Conservation (phyloP, 2,797 vertebrate species). For the Lindbergichthys nudifrons region DNA sequence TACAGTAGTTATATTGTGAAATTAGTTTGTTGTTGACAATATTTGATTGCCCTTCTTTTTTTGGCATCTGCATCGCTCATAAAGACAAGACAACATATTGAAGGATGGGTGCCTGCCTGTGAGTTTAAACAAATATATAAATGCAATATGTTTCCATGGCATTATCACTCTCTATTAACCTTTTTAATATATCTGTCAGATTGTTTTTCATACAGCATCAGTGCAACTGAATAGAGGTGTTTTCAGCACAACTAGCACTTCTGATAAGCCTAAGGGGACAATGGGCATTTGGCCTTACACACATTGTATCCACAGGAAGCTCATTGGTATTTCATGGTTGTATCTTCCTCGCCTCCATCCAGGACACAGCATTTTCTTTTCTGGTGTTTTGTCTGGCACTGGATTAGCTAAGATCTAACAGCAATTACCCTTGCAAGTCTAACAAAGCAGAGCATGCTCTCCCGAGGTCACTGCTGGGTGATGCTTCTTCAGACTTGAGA, state of each 20-base stretch:
- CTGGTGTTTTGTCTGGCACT: conserved; percentile 75
- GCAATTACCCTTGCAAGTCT: conserved; percentile 78
- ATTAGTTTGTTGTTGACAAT: neutral
- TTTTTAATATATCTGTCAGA: conserved; percentile 20
- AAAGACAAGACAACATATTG: neutral
- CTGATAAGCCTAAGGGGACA: conserved; percentile 55
- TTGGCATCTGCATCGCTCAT: neutral
- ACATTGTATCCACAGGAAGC: conserved; percentile 55
- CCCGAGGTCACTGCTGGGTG: conserved; percentile 57
- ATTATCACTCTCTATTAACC: neutral
- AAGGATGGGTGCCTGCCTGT: neutral
- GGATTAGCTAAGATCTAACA: conserved; percentile 79
- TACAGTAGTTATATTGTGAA: conserved; percentile 17
- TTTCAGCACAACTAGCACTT: conserved; percentile 37
- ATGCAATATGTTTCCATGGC: neutral
- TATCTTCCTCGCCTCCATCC: conserved; percentile 50
- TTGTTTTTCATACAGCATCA: conserved; percentile 19
- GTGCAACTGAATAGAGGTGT: conserved; percentile 29
- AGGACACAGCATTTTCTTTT: conserved; percentile 62
- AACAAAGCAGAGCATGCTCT: conserved; percentile 67
- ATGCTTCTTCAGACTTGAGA: conserved; percentile 44
- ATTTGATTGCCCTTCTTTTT: conserved; percentile 3
- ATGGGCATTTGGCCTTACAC: conserved; percentile 47
- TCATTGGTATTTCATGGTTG: conserved; percentile 73
- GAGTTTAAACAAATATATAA: neutral